Evolutionary conservation across 2,888 invertebrate genomes (phyloP).

Genomic region (Cheilosia impressa): DNA sequence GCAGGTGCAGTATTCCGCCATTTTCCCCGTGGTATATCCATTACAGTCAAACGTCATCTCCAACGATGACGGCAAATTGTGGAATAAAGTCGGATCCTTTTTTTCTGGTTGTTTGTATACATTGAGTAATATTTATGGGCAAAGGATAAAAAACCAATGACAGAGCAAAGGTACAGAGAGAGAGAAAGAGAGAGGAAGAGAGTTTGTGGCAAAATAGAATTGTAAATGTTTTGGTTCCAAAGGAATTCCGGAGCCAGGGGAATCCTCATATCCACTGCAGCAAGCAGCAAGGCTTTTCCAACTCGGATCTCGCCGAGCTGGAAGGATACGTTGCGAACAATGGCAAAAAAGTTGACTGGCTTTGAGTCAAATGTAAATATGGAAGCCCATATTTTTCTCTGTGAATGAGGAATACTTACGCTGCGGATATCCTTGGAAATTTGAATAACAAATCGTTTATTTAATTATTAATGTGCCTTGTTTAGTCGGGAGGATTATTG

Average conservation of each 20-base stretch:
- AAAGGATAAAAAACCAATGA: conserved; percentile 46
- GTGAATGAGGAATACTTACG: conserved; percentile 26
- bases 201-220: conserved; percentile 66
- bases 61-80: conserved; percentile 64
- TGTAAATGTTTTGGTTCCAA: conserved; percentile 68
- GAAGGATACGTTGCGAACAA: conserved; percentile 46
- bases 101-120: conserved; percentile 26
- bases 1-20: conserved; percentile 61
- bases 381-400: conserved; percentile 18
- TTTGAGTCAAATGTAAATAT: conserved; percentile 59
- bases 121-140: conserved; percentile 62
- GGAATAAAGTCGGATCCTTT: conserved; percentile 62
- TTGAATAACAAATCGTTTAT: conserved; percentile 69
- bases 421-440: conserved; percentile 60
- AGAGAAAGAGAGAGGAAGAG: not conserved
- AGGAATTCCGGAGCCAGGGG: conserved; percentile 67
- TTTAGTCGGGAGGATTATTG: conserved; percentile 51
- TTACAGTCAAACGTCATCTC: conserved; percentile 48
- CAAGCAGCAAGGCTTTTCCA: conserved; percentile 18
- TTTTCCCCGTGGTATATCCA: conserved; percentile 55
- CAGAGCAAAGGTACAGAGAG: conserved; percentile 3
- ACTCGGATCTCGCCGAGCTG: not conserved
- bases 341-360: conserved; percentile 35
- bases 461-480: conserved; percentile 63
- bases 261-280: conserved; percentile 11